Evolutionary conservation across 1,140 invertebrate genomes (phyloP).

Genomic region (Idris sp.): DNA sequence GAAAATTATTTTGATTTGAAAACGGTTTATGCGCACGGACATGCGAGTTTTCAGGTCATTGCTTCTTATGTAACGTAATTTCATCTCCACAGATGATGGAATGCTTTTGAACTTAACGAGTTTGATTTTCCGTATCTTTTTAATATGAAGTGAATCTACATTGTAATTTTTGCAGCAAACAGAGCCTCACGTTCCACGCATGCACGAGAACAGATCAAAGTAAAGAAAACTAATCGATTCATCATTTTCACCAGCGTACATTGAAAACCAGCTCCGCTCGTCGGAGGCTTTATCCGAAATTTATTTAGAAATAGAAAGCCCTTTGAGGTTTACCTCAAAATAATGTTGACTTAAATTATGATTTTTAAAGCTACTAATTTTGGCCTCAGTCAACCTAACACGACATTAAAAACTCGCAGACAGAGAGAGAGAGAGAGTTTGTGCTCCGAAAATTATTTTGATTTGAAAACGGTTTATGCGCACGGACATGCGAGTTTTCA

Average conservation of each 20-base stretch:
- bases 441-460: constrained; percentile 8
- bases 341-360: constrained; percentile 10
- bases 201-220: constrained; percentile 8
- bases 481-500: constrained; percentile 1
- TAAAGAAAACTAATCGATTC: constrained; percentile 7
- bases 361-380: constrained; percentile 7
- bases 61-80: constrained; percentile 10
- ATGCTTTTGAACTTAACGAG: not conserved
- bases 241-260: constrained; percentile 2
- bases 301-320: constrained; percentile 6
- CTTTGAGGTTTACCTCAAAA: constrained; percentile 8
- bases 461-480: constrained; percentile 1
- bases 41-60: constrained; percentile 5
- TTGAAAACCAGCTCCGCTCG: not conserved
- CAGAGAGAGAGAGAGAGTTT: not conserved
- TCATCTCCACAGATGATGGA: not conserved
- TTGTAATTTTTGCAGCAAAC: not conserved
- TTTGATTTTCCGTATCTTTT: no score
- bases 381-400: not conserved
- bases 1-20: constrained; percentile 12
- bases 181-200: not conserved
- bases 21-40: not conserved
- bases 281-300: constrained; percentile 6
- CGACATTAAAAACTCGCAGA: no score
- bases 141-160: not conserved